Percentiles rank a stretch among this genome's conserved stretches.
These are phyloP conservation scores for Ceyx erithaca DNA, from an alignment of 2,797 vertebrate species.

Conservation along the genomic window DNA sequence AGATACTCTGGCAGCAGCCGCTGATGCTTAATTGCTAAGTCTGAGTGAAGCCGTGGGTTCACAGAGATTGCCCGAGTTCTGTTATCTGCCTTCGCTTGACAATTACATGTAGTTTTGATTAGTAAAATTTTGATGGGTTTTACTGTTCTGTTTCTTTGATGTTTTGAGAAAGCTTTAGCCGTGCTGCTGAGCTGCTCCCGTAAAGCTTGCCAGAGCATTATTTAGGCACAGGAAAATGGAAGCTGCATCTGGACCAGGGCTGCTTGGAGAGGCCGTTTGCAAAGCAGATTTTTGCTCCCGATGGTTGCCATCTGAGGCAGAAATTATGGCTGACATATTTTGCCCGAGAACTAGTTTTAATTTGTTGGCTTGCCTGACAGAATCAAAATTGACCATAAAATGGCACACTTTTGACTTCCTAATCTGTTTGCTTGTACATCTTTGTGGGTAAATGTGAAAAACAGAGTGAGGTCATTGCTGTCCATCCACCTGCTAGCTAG, in stretches of 20 bases:
- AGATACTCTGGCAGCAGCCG: constrained; percentile 27
- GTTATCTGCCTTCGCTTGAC: constrained; percentile 54
- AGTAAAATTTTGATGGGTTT: constrained; percentile 62
- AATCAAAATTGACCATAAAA: background rate
- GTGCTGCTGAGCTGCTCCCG: background rate
- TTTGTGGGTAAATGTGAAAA: background rate
- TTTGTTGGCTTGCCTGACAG: background rate
- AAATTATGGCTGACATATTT: background rate
- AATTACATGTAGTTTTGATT: constrained; percentile 65
- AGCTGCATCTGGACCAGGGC: background rate
- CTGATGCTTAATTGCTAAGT: constrained; percentile 61
- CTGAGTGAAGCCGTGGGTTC: constrained; percentile 56
- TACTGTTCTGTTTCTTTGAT: constrained; percentile 58
- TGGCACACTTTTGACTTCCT: background rate
- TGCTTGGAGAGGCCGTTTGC: background rate
- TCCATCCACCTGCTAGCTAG: background rate
- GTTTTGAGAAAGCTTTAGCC: constrained; percentile 48
- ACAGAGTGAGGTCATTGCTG: background rate
- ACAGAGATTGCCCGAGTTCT: constrained; percentile 25
- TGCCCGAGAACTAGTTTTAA: background rate
- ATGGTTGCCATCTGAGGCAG: background rate
- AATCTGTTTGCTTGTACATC: background rate
- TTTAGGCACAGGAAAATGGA: background rate
- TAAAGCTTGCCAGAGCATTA: background rate
- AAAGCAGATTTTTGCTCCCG: background rate